A percentile compares a stretch with the other conserved stretches of the same genome.
These are phyloP conservation scores for Drosophila hydei DNA, from an alignment of 1,140 invertebrate species.

Conservation along the genomic window DNA sequence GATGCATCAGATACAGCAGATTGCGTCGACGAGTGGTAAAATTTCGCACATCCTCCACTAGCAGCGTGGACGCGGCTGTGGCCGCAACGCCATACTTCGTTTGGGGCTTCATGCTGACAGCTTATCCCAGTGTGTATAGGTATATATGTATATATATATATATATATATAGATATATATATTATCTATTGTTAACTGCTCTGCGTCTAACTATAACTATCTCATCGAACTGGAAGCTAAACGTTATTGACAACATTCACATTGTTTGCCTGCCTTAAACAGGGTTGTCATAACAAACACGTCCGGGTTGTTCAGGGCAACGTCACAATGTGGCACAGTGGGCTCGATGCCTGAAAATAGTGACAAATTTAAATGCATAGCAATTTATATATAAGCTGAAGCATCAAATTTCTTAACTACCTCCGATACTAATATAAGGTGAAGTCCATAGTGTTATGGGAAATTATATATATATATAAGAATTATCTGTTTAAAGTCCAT, in stretches of 20 bases:
- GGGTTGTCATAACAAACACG: slow-evolving; percentile 42
- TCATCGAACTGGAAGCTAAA: slow-evolving; percentile 24
- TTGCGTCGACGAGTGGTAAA: slow-evolving; percentile 87
- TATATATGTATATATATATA: background rate
- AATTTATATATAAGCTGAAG: no score
- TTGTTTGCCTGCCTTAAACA: slow-evolving; percentile 40
- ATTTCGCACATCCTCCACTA: slow-evolving; percentile 74
- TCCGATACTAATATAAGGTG: no score
- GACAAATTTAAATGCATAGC: no score
- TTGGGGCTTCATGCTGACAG: slow-evolving; percentile 71
- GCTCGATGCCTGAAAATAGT: background rate
- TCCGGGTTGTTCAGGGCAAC: slow-evolving; percentile 21
- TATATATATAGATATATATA: background rate
- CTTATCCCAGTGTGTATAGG: background rate
- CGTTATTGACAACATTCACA: slow-evolving; percentile 34
- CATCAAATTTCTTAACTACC: no score
- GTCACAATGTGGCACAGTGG: background rate
- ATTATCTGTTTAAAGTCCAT: no score
- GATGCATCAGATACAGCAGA: slow-evolving; percentile 90
- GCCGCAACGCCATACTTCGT: slow-evolving; percentile 66
- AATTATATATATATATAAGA: no score
- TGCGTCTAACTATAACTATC: slow-evolving; percentile 25
- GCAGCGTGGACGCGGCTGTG: slow-evolving; percentile 41
- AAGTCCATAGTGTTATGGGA: no score
- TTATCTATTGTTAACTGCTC: slow-evolving; percentile 3